phyloP scores from a whole-genome alignment of 2,113 vertebrate genomes.

The Elephantulus edwardii region DNA sequence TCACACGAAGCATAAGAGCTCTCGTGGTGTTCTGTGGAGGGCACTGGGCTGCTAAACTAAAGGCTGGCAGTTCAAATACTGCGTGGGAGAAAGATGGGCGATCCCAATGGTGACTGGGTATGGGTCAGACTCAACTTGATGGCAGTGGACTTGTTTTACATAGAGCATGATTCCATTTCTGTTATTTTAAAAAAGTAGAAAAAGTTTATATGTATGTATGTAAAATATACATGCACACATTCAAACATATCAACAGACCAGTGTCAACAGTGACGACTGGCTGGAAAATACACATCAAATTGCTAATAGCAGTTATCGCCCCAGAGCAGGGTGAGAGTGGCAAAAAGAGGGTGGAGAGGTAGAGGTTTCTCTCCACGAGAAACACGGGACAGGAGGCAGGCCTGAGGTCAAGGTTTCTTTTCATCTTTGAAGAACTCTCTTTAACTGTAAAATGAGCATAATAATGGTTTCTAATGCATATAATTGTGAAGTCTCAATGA shows the following conservation, averaged over 20 bases:
- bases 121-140: too few species aligned
- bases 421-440: too few species aligned
- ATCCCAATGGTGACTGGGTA: too few species aligned
- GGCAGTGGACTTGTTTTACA: too few species aligned
- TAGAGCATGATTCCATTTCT: background rate
- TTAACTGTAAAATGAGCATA: background rate
- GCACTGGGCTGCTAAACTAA: too few species aligned
- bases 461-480: conserved; percentile 15
- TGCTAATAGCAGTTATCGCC: background rate
- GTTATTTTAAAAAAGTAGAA: background rate
- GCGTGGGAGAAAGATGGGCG: too few species aligned
- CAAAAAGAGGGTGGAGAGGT: too few species aligned
- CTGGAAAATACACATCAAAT: background rate
- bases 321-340: background rate
- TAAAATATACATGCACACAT: background rate
- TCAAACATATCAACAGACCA: background rate
- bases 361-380: background rate
- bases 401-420: background rate
- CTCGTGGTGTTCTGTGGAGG: too few species aligned
- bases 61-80: too few species aligned
- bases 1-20: too few species aligned
- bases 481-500: background rate
- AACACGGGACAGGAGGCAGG: background rate
- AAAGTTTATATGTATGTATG: background rate
- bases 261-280: background rate